Percentiles rank a stretch among this genome's conserved stretches.
phyloP scores from a whole-genome alignment of 2,113 vertebrate species.

The Plectropomus leopardus region DNA sequence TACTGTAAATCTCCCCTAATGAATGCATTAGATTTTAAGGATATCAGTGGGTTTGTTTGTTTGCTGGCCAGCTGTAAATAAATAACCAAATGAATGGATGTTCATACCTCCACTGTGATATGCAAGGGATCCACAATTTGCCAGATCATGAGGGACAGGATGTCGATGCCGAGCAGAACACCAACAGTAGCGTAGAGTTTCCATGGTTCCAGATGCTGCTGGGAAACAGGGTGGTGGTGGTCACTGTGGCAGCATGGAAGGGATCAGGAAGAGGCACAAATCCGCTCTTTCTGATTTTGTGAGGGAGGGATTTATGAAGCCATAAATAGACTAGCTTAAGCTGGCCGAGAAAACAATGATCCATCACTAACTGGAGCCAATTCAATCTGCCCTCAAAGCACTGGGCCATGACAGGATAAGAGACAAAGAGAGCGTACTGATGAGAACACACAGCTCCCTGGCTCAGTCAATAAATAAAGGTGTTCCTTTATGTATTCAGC shows the following conservation, averaged over 20 bases:
- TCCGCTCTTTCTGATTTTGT: constrained; percentile 43
- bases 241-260: constrained; percentile 18
- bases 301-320: constrained; percentile 62
- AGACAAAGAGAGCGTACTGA: constrained; percentile 29
- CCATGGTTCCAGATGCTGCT: constrained; percentile 93
- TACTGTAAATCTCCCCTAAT: background rate
- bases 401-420: constrained; percentile 14
- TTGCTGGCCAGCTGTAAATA: background rate
- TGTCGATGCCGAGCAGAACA: constrained; percentile 88
- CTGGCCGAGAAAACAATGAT: constrained; percentile 66
- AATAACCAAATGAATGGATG: background rate
- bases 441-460: background rate
- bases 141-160: constrained; percentile 91
- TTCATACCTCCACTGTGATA: constrained; percentile 90
- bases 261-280: constrained; percentile 41
- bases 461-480: constrained; percentile 6
- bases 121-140: constrained; percentile 93
- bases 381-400: constrained; percentile 49
- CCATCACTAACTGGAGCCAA: constrained; percentile 69
- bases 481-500: constrained; percentile 11
- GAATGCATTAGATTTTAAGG: background rate
- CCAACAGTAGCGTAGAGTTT: constrained; percentile 92
- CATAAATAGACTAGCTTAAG: constrained; percentile 61
- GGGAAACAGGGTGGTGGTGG: constrained; percentile 32
- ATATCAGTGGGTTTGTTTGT: background rate